phyloP scores from a whole-genome alignment of 1,140 invertebrate genomes.

The Octopus sinensis region DNA sequence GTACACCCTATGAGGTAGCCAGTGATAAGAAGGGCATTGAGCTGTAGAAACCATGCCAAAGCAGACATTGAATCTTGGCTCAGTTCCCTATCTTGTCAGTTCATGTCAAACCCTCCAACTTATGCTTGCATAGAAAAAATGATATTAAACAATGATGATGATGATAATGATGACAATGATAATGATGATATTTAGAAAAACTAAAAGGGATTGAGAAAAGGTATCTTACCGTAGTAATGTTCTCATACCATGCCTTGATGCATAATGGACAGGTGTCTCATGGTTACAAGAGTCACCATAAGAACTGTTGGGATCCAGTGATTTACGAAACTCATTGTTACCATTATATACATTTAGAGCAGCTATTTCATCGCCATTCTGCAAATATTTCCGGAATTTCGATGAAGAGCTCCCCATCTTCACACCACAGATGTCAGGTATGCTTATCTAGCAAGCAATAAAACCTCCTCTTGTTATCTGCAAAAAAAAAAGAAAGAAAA shows the following conservation, averaged over 20 bases:
- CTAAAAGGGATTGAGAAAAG: too few relatives aligned
- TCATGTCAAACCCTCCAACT: too few relatives aligned
- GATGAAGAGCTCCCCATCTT: conserved; percentile 70
- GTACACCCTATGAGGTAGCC: too few relatives aligned
- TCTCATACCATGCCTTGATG: conserved; percentile 69
- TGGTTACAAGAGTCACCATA: conserved; percentile 69
- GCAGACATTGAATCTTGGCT: too few relatives aligned
- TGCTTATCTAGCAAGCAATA: not conserved
- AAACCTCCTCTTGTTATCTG: not conserved
- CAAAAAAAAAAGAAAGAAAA: not conserved
- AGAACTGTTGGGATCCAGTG: conserved; percentile 69
- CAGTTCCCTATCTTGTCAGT: too few relatives aligned
- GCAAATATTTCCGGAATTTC: conserved; percentile 72
- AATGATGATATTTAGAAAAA: too few relatives aligned
- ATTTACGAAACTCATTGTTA: conserved; percentile 66
- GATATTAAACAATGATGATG: too few relatives aligned
- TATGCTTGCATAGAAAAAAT: too few relatives aligned
- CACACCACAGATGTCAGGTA: not conserved
- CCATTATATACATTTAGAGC: conserved; percentile 68
- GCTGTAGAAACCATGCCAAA: too few relatives aligned
- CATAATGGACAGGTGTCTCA: conserved; percentile 70
- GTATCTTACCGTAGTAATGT: conserved; percentile 62
- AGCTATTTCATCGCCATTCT: conserved; percentile 71
- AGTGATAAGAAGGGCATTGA: too few relatives aligned
- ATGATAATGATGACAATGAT: too few relatives aligned